Evolutionary conservation across 2,888 invertebrate genomes (phyloP), one percentile per base, ranked within the genome.

Genomic region (Zonitis immaculata): DNA sequence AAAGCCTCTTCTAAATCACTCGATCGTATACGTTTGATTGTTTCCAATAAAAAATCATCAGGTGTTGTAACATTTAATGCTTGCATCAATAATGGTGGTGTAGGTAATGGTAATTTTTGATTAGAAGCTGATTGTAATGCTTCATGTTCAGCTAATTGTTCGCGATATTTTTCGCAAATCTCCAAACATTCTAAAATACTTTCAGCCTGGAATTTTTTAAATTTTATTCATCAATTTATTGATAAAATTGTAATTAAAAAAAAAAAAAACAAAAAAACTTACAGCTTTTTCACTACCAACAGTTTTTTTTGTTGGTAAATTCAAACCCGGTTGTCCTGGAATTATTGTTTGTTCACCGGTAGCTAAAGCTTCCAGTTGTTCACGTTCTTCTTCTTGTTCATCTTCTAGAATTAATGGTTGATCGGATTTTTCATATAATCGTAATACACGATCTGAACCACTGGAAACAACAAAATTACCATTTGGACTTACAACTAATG

Each of bases 391-490:
- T 70, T 99, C 97, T 64, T 88, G 85, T 54, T 89, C 85, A 72
- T 99, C 99, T 68, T 95, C 88, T 9, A 98, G 77, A n/a, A 98
- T 91, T 43, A 99, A 80, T 2, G 91, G 86, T 75, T 98, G 95
- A 30, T 89, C 86, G 0, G 92, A 88, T 67, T 89, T 87, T 74
- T 92, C 84, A 81, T 85, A 95, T 52, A 97, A 75, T 0, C 98
- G 82, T 53, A 98, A 74, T 14, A 94, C 91, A 62, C 87, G 82
- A 79, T 99, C 98, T 1, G 88, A 87, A 25, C 96, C 95, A 67
- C 91, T 89, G 16, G 89, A 87, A 6, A 85, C 86, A 12, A 85
- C 80, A 75, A 82, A 87, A 57, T 87, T 79, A 0, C 95, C 95
- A 74, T 87, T 91, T 1, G 89, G 84, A 62, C 91, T 91, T 35